Base-by-base conservation (phyloP, 2,888 invertebrate species). In the Agonopterix alstromeriana region DNA sequence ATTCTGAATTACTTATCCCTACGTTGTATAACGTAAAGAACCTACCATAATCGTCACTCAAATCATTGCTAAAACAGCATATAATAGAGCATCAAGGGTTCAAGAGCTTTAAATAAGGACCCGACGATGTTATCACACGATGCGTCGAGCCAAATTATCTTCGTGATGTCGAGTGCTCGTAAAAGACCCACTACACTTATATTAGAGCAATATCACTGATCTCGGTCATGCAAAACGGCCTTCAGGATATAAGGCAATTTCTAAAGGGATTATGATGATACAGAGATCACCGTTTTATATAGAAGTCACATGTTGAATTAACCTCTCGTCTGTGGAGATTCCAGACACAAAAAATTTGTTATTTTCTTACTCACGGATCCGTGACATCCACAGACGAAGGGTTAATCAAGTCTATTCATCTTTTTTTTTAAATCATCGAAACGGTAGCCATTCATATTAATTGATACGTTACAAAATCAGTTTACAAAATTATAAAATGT, bases 201-300 rank as follows among this genome's bases (percentile, higher is more conserved):
- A 75, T 77, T 72, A 73, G 73, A 73, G 74, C 68, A 72, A 73
- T 84, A 78, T 79, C 75, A 62, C 68, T 62, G 70, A 83, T 79
- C 78, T 75, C 68, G 73, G 71, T 72, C 74, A 74, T 77, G 67
- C 67, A 67, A 71, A 79, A 45, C 36, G 42, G 46, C 58, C 57
- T 60, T 57, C 51, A 52, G 65, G 59, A 64, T 62, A 58, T 59
- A 57, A 71, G 66, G 65, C 65, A 61, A 67, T 66, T 64, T 70
- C 62, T 55, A 42, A 27, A 51, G 55, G 57, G 55, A 64, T 63
- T 62, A 55, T 58, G 38, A 45, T 50, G 58, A 27, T 5, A 27
- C 27, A 27, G 27, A 27, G 27, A 27, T 27, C 27, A 27, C 27
- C 5, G 27, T 27, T 27, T 27, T 27, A 27, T 27, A 27, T 27